Conservation (phyloP, 2,113 vertebrate species). For the Gambusia holbrooki region DNA sequence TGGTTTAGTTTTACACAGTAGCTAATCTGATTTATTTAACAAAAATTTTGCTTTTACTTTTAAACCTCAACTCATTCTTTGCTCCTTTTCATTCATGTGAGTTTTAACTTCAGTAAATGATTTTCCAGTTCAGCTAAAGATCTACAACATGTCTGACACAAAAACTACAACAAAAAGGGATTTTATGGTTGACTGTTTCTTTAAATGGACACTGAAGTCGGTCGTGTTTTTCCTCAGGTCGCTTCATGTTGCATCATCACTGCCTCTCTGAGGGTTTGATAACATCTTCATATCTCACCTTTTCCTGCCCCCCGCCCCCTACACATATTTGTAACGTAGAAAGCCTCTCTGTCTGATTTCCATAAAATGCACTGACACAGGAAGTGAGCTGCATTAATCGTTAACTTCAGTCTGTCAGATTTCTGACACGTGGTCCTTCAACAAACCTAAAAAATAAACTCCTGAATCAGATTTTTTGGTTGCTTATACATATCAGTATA, state of each 20-base stretch:
- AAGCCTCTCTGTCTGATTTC: slow-evolving; percentile 6
- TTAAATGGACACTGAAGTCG: not conserved
- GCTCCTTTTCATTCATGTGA: not conserved
- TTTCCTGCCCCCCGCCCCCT: not conserved
- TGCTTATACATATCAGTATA: too few relatives aligned
- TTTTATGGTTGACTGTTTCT: not conserved
- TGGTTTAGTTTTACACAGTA: not conserved
- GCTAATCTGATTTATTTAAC: not conserved
- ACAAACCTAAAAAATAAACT: not conserved
- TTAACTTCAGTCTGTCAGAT: slow-evolving; percentile 27
- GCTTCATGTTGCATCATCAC: not conserved
- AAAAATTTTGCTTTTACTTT: not conserved
- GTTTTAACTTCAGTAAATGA: not conserved
- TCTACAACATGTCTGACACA: not conserved
- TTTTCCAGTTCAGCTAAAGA: not conserved
- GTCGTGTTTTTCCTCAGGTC: not conserved
- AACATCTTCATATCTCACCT: slow-evolving; percentile 34
- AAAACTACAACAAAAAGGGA: not conserved
- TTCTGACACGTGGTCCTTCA: not conserved
- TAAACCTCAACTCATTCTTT: not conserved
- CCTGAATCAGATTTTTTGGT: not conserved
- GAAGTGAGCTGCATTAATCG: slow-evolving; percentile 28
- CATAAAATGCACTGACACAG: slow-evolving; percentile 1
- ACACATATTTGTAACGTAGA: not conserved
- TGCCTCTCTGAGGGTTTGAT: not conserved